These are phyloP conservation scores for Morone saxatilis DNA, from an alignment of 2,113 vertebrate genomes.

Conservation along the genomic window DNA sequence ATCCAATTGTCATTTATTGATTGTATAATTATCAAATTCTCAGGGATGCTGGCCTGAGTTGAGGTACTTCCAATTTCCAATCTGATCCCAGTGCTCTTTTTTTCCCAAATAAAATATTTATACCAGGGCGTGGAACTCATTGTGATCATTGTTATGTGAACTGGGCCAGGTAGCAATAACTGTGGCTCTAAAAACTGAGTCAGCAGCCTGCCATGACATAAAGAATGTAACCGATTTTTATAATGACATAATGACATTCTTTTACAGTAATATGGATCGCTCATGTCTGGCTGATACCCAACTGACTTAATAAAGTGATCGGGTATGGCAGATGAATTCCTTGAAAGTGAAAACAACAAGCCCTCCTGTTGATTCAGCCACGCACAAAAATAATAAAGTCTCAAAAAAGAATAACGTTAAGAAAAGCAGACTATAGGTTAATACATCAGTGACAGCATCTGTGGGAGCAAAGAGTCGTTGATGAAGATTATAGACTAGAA, in stretches of 20 bases:
- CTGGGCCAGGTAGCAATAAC: background rate
- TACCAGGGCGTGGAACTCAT: background rate
- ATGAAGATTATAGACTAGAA: background rate
- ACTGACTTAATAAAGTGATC: background rate
- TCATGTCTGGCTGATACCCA: background rate
- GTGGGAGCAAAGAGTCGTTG: background rate
- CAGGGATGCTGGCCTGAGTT: background rate
- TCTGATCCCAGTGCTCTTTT: background rate
- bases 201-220: background rate
- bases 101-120: background rate
- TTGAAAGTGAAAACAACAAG: background rate
- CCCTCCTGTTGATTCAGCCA: background rate
- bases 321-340: background rate
- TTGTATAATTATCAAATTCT: background rate
- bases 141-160: background rate
- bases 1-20: background rate
- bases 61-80: background rate
- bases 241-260: too few species aligned
- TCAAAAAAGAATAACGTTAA: background rate
- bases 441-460: constrained; percentile 2
- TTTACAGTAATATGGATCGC: background rate
- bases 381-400: background rate
- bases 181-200: background rate
- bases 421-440: constrained; percentile 1
- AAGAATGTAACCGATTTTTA: background rate